Base-by-base conservation (phyloP, 2,797 vertebrate species). In the Channa striata region DNA sequence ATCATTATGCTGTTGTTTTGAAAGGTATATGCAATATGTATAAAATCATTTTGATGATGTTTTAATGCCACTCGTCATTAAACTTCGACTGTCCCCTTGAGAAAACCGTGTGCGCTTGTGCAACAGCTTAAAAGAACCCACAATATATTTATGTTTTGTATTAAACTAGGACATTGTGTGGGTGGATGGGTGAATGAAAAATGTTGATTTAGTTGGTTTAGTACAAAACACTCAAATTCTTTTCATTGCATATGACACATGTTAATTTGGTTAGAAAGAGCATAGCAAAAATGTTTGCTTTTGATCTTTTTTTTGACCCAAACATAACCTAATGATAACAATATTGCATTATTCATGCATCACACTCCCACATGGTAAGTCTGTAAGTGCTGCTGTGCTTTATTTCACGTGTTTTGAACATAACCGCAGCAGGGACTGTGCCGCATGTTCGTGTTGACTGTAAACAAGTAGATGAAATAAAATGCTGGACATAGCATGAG, bases 301-400 rank as follows among this genome's bases (percentile, higher is more conserved):
- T 40, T 65, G 8, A 48, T 58, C 5, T 34, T 68, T 57, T 52
- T 53, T 67, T 57, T 36, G 72, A 73, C 59, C 72, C 13, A 17
- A 64, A 49, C 16, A 25, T 69, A 69, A 76, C 53, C 52, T 59
- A 51, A 53, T 76, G 56, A 65, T 47, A 80, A 54, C 30, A 54
- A 39, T 33, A 30, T 8, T 72, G 14, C 37, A 77, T 78, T 72
- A 82, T 80, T 77, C 56, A 78, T 78, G 50, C 25, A 52, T 49
- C 16, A 20, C 43, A 60, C 59, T 42, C 77, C 79, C 83, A 83
- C 77, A 21, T 70, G 42, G 40, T 25, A 66, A 20, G 46, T 8
- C 47, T 64, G 12, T 57, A 77, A 52, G 16, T 39, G 62, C 43
- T 48, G 11, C 23, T 40, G 65, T 12, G 17, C 34, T 56, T 59